Evolutionary conservation across 1,140 invertebrate species (phyloP), one percentile per base, ranked within the genome.

Genomic region (Trachelipus rathkii): DNA sequence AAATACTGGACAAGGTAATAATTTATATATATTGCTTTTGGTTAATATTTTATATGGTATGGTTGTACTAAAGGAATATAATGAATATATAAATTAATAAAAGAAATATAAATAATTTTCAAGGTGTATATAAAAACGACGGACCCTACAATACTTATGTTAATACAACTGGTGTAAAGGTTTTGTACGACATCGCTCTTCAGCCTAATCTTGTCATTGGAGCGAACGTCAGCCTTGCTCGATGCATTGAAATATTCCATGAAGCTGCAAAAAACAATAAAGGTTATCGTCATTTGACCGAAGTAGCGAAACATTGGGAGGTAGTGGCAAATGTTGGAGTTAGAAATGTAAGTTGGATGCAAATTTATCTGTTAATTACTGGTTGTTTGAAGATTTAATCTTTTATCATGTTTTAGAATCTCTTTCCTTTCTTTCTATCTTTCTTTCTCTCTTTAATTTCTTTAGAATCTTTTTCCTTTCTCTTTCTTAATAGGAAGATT

Each of bases 101-200:
- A n/a, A n/a, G n/a, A n/a, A n/a, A n/a, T n/a, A n/a, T n/a, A n/a
- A n/a, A n/a, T n/a, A n/a, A 33, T 33, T 3, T 33, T 77, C 0
- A 76, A 86, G 85, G 85, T 71, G 84, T 87, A 6, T 86, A 83
- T 79, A 83, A 84, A 76, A 82, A 85, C 46, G 83, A 85, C 73
- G 85, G 83, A n/a, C 84, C 84, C 8, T 85, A 82, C 82, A 77
- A 83, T 15, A 79, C 83, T 6, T 83, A 84, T 66, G 84, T 87
- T 72, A 85, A 84, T 67, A 75, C 86, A 4, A 83, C 83, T 75
- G 81, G 79, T 15, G 82, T 87, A 5, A 66, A 82, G 21, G 84
- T 85, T 21, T 71, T 87, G 0, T 72, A 82, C 68, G 60, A 23
- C 0, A 46, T 78, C 13, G 45, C 72, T 8, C 33, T 78, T 1